Percentiles rank a stretch among this genome's conserved stretches.
Conservation (phyloP, 2,888 invertebrate species). For the Neocrepidodera transversa region DNA sequence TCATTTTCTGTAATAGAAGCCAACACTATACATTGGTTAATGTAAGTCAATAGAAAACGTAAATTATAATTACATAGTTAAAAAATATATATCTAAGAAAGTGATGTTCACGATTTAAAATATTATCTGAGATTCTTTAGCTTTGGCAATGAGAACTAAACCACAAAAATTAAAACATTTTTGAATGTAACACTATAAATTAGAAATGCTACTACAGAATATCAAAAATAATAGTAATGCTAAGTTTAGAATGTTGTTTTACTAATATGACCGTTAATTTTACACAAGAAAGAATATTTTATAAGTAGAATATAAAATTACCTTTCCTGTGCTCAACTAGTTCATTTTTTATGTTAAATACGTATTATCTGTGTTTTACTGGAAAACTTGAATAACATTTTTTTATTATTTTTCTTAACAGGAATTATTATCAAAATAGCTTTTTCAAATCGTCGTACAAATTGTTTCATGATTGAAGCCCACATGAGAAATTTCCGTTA, state of each 20-base stretch:
- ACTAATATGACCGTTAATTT: slow-evolving; percentile 19
- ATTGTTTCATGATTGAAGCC: slow-evolving; percentile 44
- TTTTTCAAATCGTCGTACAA: slow-evolving; percentile 38
- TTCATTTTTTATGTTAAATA: slow-evolving; percentile 21
- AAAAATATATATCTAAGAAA: too few species aligned
- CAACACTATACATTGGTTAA: too few species aligned
- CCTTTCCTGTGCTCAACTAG: slow-evolving; percentile 7
- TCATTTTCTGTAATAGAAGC: too few species aligned
- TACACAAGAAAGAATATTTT: slow-evolving; percentile 14
- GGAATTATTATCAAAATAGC: slow-evolving; percentile 44
- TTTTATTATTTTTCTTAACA: slow-evolving; percentile 10
- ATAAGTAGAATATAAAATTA: neutral
- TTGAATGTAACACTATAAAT: too few species aligned
- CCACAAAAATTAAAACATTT: too few species aligned
- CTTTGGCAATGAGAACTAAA: too few species aligned
- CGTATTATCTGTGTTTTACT: slow-evolving; percentile 5
- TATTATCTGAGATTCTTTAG: too few species aligned
- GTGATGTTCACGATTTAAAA: too few species aligned
- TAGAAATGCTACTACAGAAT: too few species aligned
- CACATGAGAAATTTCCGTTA: slow-evolving; percentile 48
- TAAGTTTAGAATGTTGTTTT: slow-evolving; percentile 1
- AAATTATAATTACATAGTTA: too few species aligned
- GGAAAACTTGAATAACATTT: slow-evolving; percentile 18
- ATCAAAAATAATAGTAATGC: too few species aligned
- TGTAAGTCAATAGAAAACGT: too few species aligned